Evolutionary conservation across 2,113 vertebrate genomes (phyloP), one percentile per base, ranked within the genome.

Genomic region (Colistium nudipinnis): DNA sequence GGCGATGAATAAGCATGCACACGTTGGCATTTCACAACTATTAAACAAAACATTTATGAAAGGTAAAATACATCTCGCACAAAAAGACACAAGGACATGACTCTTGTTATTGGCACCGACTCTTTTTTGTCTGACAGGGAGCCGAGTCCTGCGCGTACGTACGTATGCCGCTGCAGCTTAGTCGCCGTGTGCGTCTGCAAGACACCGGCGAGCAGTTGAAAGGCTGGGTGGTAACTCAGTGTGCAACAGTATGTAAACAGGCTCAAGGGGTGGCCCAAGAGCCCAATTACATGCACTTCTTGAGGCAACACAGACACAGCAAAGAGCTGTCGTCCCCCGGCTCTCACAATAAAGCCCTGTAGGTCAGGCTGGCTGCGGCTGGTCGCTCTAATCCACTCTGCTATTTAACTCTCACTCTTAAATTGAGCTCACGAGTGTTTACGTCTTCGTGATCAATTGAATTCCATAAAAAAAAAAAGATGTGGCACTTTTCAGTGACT

Each of bases 261-360:
- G 66, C 80, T 82, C 59, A 70, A 60, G 54, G 79, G 80, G 82
- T 83, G 83, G 86, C 79, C 86, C 74, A 57, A 63, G 65, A 88
- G 77, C 68, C 77, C 78, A 86, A 83, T 78, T 87, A 82, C 69
- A 78, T 55, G 13, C 63, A 75, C 61, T 70, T 76, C 80, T 80
- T 80, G 78, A 85, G 70, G 62, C 53, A 82, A 81, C 65, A 73
- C 77, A 88, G 87, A 80, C 75, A 55, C 67, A 61, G 70, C 78
- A 78, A 78, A 45, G 62, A 52, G 45, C 69, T 81, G 81, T 69
- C 17, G n/a, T 72, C 66, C 47, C 54, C 14, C 31, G 48, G 70
- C 71, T 63, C 66, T 70, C 55, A 72, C 56, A 82, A 24, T 78
- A 80, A 75, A 82, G 66, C 55, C 64, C 45, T 56, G 55, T 52